Percentiles rank a stretch among this genome's conserved stretches.
phyloP scores from a whole-genome alignment of 1,140 invertebrate genomes.

The Calephelis virginiensis region DNA sequence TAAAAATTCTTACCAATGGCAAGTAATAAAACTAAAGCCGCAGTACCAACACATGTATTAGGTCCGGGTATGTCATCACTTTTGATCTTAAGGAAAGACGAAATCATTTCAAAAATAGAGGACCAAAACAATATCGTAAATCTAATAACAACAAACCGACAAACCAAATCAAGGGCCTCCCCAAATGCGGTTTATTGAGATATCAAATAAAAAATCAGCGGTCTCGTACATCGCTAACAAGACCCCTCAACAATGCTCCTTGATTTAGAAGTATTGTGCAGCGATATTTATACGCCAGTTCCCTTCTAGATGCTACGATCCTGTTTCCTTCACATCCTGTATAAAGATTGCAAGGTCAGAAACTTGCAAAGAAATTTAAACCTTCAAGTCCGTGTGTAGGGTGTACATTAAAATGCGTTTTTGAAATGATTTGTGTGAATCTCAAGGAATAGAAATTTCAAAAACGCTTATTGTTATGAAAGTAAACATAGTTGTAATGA shows the following conservation, averaged over 20 bases:
- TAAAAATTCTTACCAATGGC: too few species aligned
- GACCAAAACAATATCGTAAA: constrained; percentile 65
- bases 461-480: constrained; percentile 69
- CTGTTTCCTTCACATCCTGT: constrained; percentile 34
- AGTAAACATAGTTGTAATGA: constrained; percentile 21
- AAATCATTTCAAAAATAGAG: constrained; percentile 30
- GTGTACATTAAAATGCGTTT: constrained; percentile 14
- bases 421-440: constrained; percentile 30
- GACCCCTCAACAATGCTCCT: constrained; percentile 66
- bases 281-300: constrained; percentile 67
- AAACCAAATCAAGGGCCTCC: constrained; percentile 54
- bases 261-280: constrained; percentile 72
- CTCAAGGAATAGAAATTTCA: constrained; percentile 27
- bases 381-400: constrained; percentile 17
- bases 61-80: too few species aligned
- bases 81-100: too few species aligned
- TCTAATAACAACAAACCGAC: constrained; percentile 51
- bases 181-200: constrained; percentile 65
- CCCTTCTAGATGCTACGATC: constrained; percentile 50
- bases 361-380: constrained; percentile 23
- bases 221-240: constrained; percentile 60
- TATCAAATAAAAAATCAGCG: constrained; percentile 76
- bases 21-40: too few species aligned
- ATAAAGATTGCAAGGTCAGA: constrained; percentile 31
- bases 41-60: too few species aligned